Base-by-base conservation (phyloP, 2,888 invertebrate genomes). In the Cephus nigrinus region DNA sequence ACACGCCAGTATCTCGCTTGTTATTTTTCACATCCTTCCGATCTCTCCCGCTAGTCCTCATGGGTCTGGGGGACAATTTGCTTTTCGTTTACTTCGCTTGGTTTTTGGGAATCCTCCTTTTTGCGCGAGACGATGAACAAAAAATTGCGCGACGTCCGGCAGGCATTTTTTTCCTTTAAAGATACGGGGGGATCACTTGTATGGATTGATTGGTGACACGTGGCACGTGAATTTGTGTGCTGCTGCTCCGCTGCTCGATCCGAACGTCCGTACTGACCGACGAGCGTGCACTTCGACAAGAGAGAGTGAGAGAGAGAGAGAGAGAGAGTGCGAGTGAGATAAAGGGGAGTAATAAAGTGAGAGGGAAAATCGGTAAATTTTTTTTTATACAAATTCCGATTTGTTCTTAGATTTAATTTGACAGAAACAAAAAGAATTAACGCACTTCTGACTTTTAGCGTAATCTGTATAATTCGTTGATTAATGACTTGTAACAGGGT, bases 221-320 rank as follows among this genome's bases (percentile, higher is more conserved):
- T 23, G 40, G 15, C 40, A 40, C 40, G 40, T 15, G 15, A 55
- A 55, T 55, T 55, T 23, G 23, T 9, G 55, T 9, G 23, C 55
- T 55, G 55, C 75, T 34, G 32, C 34, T 80, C 72, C 33, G 71
- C 81, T 81, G 84, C 79, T 83, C 84, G 81, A 82, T 35, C 82
- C 81, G 77, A 82, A 83, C 81, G 75, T 80, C 81, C 79, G 80
- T 82, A 73, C 76, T 81, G 79, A 76, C 79, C 77, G 78, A 77
- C 75, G 73, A 78, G 71, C 77, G 76, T 78, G 79, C 76, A 30
- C 77, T 78, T 75, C 80, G 76, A 78, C 78, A 55, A 76, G 76
- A 71, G 35, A 34, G 74, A 32, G 35, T n/a, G 75, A 68, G 36
- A 35, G 68, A 11, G 69, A 30, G 74, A 35, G 34, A 40, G 35